Evolutionary conservation across 2,888 invertebrate species (phyloP), one percentile per base, ranked within the genome.

Genomic region (Heliconius cydno): DNA sequence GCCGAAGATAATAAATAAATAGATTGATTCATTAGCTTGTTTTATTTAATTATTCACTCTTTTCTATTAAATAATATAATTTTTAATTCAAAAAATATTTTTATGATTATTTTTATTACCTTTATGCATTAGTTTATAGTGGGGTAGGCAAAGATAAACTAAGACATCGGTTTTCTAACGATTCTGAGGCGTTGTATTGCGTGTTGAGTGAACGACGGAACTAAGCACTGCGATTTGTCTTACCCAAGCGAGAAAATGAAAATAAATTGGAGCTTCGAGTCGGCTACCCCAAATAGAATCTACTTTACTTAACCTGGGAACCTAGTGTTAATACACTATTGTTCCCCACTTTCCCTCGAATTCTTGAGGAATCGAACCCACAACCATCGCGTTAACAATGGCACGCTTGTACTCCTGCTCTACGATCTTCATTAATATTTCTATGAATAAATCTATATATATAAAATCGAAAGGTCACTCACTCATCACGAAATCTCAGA

Each of bases 1-100:
- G 91, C 89, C 89, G 90, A 91, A 91, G 89, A 89, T 90, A 94
- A 93, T 91, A 41, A 41, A 41, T 41, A 91, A 89, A 93, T 92
- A 93, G 90, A 92, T 90, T 88, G 89, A 89, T 88, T 85, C 83
- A 81, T 80, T 66, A 82, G 77, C 57, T 80, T 83, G 84, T 86
- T 84, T 87, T 86, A 78, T 81, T 83, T 79, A 30, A 13, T 65
- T 28, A 65, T 10, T n/a, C 19, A 57, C 6, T n/a, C 2, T 25
- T 68, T n/a, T 77, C 28, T 19, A 6, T 6, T 19, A 41, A 19
- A n/a, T 15, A n/a, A 41, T 19, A n/a, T 13, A 57, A n/a, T 46
- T 73, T 74, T 78, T 9, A 0, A 22, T n/a, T 60, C 22, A 60
- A 3, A 6, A n/a, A n/a, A 60, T 60, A n/a, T 60, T n/a, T n/a